phyloP scores from a whole-genome alignment of 2,797 vertebrate genomes.

The Dromococcyx pavoninus region DNA sequence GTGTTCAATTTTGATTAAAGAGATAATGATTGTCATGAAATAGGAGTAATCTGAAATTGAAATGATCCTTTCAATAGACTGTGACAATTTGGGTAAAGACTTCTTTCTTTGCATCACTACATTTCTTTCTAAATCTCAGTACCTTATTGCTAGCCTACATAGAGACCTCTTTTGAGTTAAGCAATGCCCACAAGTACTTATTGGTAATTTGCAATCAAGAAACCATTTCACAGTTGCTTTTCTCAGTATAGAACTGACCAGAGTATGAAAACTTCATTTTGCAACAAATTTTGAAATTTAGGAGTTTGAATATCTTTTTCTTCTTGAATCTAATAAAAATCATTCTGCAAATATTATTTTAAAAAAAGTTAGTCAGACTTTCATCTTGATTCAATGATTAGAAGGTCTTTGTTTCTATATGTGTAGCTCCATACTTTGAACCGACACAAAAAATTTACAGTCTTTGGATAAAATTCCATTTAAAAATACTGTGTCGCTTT shows the following conservation, averaged over 20 bases:
- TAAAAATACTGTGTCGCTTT: neutral
- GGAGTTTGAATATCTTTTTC: neutral
- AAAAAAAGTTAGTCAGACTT: neutral
- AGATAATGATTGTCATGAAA: constrained; percentile 13
- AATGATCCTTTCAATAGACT: constrained; percentile 16
- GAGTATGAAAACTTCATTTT: neutral
- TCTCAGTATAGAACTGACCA: neutral
- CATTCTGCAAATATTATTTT: neutral
- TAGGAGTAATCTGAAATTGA: constrained; percentile 21
- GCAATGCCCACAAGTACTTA: neutral
- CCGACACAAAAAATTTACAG: neutral
- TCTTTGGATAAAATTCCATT: neutral
- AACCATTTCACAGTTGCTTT: neutral
- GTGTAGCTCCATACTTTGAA: neutral
- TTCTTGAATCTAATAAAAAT: neutral
- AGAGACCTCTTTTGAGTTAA: neutral
- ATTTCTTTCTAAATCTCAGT: neutral
- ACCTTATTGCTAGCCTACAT: neutral
- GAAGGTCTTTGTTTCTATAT: neutral
- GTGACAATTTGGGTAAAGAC: neutral
- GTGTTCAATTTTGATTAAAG: constrained; percentile 39
- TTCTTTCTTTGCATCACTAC: neutral
- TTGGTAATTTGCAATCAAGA: neutral
- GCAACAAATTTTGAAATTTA: neutral
- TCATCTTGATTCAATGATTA: neutral